Base-by-base conservation (phyloP, 1,140 invertebrate genomes). In the Coptotermes formosanus region DNA sequence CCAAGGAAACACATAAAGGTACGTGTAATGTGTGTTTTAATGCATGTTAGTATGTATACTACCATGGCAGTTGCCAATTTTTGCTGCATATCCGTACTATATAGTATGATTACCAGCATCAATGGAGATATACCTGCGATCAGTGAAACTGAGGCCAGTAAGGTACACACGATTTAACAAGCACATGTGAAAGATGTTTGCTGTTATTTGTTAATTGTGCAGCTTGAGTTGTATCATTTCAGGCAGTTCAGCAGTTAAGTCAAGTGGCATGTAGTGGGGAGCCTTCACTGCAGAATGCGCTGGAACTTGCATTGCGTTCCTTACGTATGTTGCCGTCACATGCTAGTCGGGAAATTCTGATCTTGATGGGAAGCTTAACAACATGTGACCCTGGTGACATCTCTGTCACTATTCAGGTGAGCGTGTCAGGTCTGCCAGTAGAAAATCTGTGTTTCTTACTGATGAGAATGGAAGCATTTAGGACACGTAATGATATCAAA, bases 351-450 rank as follows among this genome's bases (percentile, higher is more conserved):
- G 98, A 99, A 92, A 94, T 99, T 75, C 91, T 97, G n/a, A 92
- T 99, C 11, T 94, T 99, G 21, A 95, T 98, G 92, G 98, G 97
- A 2, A 98, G 97, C 89, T 92, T 99, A 45, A 99, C 98, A 3
- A 98, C 98, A 3, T 99, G 98, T 92, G 98, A 99, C 92, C 98
- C 98, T 38, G 94, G 96, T 43, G 97, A 99, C 89, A 98, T 99
- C 45, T 95, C 94, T 88, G 92, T 93, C 86, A 99, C 97, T 14
- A 96, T 99, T 89, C 93, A 96, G 91, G 96, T 97, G 91, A 88
- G 87, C 88, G 8, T 21, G 52, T 55, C 19, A 55, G 52, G 52
- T 86, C 43, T 23, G 16, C 43, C 25, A 8, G 7, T 9, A 7
- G 25, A 2, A 14, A 52, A 21, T 32, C 44, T 86, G 16, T 25